Evolutionary conservation across 2,797 vertebrate species (phyloP).

Genomic region (Urophycis tenuis): DNA sequence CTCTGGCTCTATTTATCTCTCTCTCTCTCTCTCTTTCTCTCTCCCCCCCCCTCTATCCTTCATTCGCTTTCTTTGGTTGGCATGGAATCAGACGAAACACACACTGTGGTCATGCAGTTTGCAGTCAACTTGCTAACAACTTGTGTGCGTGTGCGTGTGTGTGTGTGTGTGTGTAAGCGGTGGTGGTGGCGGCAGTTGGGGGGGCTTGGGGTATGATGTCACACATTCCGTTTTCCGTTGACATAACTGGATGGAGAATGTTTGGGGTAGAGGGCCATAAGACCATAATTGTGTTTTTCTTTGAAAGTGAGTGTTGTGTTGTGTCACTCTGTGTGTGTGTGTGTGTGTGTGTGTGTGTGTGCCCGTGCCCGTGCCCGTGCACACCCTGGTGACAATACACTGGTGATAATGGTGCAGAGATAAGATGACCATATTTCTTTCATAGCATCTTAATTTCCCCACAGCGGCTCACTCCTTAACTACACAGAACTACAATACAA

Average conservation of each 20-base stretch:
- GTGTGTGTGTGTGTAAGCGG: conserved; percentile 33
- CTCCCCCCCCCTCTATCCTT: conserved; percentile 11
- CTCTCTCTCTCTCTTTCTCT: conserved; percentile 15
- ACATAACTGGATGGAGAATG: conserved; percentile 60
- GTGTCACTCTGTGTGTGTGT: conserved; percentile 15
- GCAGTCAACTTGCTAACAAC: conserved; percentile 45
- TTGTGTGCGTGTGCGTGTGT: conserved; percentile 19
- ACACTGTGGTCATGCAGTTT: conserved; percentile 33
- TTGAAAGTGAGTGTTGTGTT: conserved; percentile 12
- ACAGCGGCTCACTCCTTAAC: no score
- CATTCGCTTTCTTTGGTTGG: conserved; percentile 36
- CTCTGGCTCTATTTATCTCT: conserved; percentile 14
- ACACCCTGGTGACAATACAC: no score
- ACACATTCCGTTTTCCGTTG: conserved; percentile 67
- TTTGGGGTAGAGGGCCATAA: conserved; percentile 53
- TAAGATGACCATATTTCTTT: background rate
- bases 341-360: conserved; percentile 20
- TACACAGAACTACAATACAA: background rate
- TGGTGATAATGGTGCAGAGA: background rate
- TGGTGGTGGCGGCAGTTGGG: conserved; percentile 27
- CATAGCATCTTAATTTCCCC: no score
- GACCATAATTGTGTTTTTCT: conserved; percentile 61
- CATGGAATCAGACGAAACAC: conserved; percentile 52
- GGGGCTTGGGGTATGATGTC: conserved; percentile 60
- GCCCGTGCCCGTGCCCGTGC: background rate